These are phyloP conservation scores for Drosophila prostipennis DNA, from an alignment of 2,888 invertebrate species.

Conservation along the genomic window DNA sequence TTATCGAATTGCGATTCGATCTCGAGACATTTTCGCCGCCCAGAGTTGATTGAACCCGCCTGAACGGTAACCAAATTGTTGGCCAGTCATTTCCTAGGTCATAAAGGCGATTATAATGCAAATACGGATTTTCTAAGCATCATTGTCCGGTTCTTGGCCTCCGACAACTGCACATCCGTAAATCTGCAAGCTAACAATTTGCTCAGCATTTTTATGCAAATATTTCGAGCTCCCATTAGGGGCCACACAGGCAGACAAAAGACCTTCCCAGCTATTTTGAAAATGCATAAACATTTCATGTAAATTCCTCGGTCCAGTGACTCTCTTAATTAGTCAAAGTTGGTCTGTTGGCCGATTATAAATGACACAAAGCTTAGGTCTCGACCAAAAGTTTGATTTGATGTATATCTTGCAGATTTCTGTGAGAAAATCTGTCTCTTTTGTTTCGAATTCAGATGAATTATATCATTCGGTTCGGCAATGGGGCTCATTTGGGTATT, in stretches of 20 bases:
- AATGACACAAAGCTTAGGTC: conserved; percentile 49
- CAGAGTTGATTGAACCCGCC: conserved; percentile 61
- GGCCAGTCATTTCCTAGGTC: conserved; percentile 70
- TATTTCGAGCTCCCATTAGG: conserved; percentile 14
- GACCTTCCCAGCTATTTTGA: conserved; percentile 59
- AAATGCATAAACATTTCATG: conserved; percentile 51
- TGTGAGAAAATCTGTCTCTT: conserved; percentile 16
- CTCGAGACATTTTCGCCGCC: conserved; percentile 11
- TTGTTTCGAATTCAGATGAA: conserved; percentile 11
- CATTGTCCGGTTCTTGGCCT: conserved; percentile 44
- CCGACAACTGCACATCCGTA: conserved; percentile 13
- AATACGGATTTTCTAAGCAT: conserved; percentile 28
- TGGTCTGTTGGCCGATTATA: conserved; percentile 49
- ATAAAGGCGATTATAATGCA: conserved; percentile 40
- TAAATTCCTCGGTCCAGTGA: conserved; percentile 44
- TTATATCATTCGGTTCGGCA: conserved; percentile 8
- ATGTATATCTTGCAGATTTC: conserved; percentile 34
- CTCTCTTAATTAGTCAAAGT: conserved; percentile 57
- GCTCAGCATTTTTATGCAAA: conserved; percentile 62
- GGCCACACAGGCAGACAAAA: conserved; percentile 47
- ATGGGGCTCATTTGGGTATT: background rate
- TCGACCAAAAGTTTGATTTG: conserved; percentile 31
- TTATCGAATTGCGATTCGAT: conserved; percentile 16
- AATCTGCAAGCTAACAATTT: conserved; percentile 36
- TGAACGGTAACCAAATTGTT: conserved; percentile 15